Conservation (phyloP, 2,888 invertebrate species). For the Notocelia uddmanniana region DNA sequence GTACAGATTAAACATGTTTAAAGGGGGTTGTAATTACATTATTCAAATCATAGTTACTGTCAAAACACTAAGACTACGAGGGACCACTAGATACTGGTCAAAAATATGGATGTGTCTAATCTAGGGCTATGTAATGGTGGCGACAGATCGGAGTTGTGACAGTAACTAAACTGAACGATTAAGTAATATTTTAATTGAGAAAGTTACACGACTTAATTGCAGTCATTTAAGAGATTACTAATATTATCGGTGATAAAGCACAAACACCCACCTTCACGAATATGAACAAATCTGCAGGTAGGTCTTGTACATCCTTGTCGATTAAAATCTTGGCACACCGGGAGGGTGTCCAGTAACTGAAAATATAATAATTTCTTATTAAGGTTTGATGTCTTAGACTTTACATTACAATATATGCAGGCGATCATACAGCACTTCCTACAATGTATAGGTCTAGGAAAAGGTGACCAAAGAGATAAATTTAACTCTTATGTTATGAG, state of each 20-base stretch:
- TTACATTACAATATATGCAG: conserved; percentile 42
- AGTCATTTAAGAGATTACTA: conserved; percentile 46
- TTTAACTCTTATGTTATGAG: neutral
- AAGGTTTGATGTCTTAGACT: conserved; percentile 61
- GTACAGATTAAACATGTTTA: conserved; percentile 10
- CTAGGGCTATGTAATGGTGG: neutral
- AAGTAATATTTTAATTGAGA: conserved; percentile 22
- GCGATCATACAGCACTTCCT: conserved; percentile 64
- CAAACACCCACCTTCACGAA: conserved; percentile 94
- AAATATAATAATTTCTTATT: conserved; percentile 81
- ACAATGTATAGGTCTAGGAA: conserved; percentile 53
- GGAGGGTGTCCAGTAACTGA: conserved; percentile 99
- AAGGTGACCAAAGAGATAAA: conserved; percentile 12
- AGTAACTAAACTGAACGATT: conserved; percentile 31
- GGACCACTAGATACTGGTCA: neutral
- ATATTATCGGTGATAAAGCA: conserved; percentile 41
- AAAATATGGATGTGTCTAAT: neutral
- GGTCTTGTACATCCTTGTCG: conserved; percentile 98
- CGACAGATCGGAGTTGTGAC: conserved; percentile 32
- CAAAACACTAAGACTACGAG: conserved; percentile 15
- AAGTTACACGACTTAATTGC: conserved; percentile 45
- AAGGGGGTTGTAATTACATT: conserved; percentile 13
- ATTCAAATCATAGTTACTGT: conserved; percentile 34
- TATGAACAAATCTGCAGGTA: conserved; percentile 99
- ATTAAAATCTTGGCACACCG: conserved; percentile 99